These are phyloP conservation scores for Synergus laeviventris DNA, from an alignment of 2,888 invertebrate genomes.

Conservation along the genomic window DNA sequence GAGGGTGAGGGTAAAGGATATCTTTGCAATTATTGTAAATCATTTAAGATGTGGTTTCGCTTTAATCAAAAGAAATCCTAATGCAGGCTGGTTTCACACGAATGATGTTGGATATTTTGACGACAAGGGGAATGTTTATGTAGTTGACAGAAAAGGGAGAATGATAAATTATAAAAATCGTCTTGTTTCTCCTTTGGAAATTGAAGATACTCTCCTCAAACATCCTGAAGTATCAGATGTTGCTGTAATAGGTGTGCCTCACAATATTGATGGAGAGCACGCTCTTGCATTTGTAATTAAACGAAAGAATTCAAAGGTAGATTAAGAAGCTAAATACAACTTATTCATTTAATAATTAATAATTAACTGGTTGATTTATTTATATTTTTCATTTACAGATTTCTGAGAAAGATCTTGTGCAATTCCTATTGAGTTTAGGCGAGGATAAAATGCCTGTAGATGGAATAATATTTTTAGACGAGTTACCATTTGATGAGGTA, in stretches of 20 bases:
- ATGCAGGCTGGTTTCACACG: conserved; percentile 62
- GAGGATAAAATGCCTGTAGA: too few relatives aligned
- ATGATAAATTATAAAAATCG: conserved; percentile 61
- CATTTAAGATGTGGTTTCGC: too few relatives aligned
- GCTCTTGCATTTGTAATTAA: conserved; percentile 61
- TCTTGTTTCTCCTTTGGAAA: conserved; percentile 62
- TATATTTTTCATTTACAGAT: too few relatives aligned
- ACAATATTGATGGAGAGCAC: conserved; percentile 56
- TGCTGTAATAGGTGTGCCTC: conserved; percentile 59
- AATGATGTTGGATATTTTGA: conserved; percentile 67
- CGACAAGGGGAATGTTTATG: conserved; percentile 61
- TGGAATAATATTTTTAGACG: too few relatives aligned
- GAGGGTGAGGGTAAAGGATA: background rate
- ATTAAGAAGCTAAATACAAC: too few relatives aligned
- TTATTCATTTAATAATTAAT: too few relatives aligned
- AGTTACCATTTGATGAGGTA: too few relatives aligned
- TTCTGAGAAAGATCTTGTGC: too few relatives aligned
- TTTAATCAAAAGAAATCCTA: background rate
- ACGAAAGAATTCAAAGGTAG: conserved; percentile 49
- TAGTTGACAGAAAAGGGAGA: conserved; percentile 65
- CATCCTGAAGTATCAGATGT: conserved; percentile 61
- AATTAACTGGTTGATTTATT: too few relatives aligned
- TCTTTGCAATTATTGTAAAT: background rate
- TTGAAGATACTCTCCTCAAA: conserved; percentile 57
- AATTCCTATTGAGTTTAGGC: too few relatives aligned